Percentiles rank a stretch among this genome's conserved stretches.
These are phyloP conservation scores for Cebidichthys violaceus DNA, from an alignment of 2,113 vertebrate species.

Conservation along the genomic window DNA sequence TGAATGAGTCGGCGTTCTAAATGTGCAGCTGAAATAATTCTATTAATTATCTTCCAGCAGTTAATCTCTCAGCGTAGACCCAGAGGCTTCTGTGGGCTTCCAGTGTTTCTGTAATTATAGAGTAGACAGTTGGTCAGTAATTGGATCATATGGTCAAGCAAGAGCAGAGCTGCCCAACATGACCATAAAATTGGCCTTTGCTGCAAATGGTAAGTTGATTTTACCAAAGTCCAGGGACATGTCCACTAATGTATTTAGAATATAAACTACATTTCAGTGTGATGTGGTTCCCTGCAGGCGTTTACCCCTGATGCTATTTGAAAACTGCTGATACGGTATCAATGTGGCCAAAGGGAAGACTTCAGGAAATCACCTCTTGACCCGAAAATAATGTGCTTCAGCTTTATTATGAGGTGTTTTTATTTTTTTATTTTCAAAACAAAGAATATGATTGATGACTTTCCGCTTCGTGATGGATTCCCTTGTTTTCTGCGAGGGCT, in stretches of 20 bases:
- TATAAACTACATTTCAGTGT: slow-evolving; percentile 1
- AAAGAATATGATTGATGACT: slow-evolving; percentile 59
- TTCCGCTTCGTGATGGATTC: slow-evolving; percentile 48
- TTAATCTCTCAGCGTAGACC: slow-evolving; percentile 8
- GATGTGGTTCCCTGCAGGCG: background rate
- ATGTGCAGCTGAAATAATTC: background rate
- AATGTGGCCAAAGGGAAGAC: slow-evolving; percentile 7
- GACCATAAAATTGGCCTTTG: background rate
- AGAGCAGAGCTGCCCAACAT: background rate
- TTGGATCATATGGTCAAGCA: slow-evolving; percentile 3
- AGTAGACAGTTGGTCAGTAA: slow-evolving; percentile 9
- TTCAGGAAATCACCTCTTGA: slow-evolving; percentile 50
- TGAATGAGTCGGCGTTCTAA: slow-evolving; percentile 28
- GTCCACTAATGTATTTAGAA: slow-evolving; percentile 5
- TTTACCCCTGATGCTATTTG: slow-evolving; percentile 9
- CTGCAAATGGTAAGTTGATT: background rate
- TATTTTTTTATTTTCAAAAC: background rate
- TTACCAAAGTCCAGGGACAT: background rate
- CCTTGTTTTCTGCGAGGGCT: slow-evolving; percentile 43
- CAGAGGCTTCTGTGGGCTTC: background rate
- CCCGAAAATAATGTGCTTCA: slow-evolving; percentile 51
- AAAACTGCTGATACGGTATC: slow-evolving; percentile 44
- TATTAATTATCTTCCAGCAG: background rate
- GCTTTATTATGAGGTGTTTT: slow-evolving; percentile 23
- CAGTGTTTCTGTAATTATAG: background rate